These are phyloP conservation scores for Marisa cornuarietis DNA, from an alignment of 1,140 invertebrate genomes.

Conservation along the genomic window DNA sequence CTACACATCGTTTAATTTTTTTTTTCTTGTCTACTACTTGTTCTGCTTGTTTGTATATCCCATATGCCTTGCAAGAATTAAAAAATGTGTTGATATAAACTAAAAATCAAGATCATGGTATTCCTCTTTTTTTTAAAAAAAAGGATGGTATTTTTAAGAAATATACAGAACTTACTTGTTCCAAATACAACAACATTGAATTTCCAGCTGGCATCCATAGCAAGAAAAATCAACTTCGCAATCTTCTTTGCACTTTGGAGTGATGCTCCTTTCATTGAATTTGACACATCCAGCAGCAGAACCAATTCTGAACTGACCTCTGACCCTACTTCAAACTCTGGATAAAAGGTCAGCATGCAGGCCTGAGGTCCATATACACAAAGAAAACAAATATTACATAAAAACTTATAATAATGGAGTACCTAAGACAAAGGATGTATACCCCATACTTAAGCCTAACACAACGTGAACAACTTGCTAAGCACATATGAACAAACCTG, in stretches of 20 bases:
- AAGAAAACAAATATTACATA: too few species aligned
- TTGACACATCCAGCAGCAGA: conserved; percentile 60
- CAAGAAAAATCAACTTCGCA: conserved; percentile 44
- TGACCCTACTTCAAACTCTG: conserved; percentile 61
- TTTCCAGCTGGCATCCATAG: conserved; percentile 34
- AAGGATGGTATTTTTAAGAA: neutral
- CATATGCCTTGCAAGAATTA: neutral
- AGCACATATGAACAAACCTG: too few species aligned
- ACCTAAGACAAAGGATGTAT: too few species aligned
- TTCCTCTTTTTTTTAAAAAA: neutral
- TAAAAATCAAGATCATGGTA: neutral
- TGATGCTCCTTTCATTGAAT: conserved; percentile 59
- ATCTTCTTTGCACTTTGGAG: conserved; percentile 57
- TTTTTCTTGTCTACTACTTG: neutral
- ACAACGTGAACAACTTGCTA: too few species aligned
- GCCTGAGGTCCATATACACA: conserved; percentile 40
- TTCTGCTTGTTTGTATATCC: neutral
- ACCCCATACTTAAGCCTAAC: too few species aligned
- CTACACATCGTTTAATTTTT: neutral
- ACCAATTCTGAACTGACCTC: conserved; percentile 46
- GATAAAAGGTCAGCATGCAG: conserved; percentile 66
- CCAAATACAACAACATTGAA: conserved; percentile 64
- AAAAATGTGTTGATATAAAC: neutral
- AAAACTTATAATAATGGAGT: too few species aligned
- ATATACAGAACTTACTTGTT: conserved; percentile 47